Conservation (phyloP, 1,140 invertebrate species). For the Sminthurides bifidus region DNA sequence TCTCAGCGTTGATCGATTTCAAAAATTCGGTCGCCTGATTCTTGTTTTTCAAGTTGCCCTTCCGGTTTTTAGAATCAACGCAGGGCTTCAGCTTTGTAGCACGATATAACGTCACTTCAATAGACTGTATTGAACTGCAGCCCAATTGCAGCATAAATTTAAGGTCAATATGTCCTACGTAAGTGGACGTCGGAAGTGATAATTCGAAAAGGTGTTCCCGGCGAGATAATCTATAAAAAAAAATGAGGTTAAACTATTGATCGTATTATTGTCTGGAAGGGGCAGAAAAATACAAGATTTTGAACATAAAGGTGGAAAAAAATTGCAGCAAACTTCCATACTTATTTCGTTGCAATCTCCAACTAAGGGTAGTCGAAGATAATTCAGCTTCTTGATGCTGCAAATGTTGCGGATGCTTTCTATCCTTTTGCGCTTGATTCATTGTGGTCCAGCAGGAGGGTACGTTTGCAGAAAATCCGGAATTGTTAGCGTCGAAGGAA, state of each 20-base stretch:
- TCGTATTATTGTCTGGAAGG: conserved; percentile 42
- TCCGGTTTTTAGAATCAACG: not conserved
- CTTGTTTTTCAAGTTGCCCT: conserved; percentile 41
- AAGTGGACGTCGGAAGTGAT: conserved; percentile 57
- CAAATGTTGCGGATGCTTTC: conserved; percentile 64
- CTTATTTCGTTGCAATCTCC: conserved; percentile 71
- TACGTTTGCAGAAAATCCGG: conserved; percentile 67
- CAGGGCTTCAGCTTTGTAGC: conserved; percentile 10
- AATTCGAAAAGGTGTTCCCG: conserved; percentile 82
- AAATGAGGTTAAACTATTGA: too few relatives aligned
- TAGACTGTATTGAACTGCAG: conserved; percentile 48
- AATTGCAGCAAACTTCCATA: conserved; percentile 34
- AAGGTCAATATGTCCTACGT: conserved; percentile 74
- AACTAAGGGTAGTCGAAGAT: conserved; percentile 60
- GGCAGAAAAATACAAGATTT: conserved; percentile 13
- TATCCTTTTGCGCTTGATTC: conserved; percentile 74
- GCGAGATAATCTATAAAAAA: too few relatives aligned
- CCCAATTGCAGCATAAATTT: conserved; percentile 67
- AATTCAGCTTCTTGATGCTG: conserved; percentile 59
- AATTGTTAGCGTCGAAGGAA: conserved; percentile 48
- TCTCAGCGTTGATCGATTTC: conserved; percentile 66
- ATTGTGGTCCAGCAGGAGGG: conserved; percentile 76
- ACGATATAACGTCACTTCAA: conserved; percentile 57
- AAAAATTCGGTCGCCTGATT: conserved; percentile 73
- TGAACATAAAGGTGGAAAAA: conserved; percentile 2